Conservation (phyloP, 1,140 invertebrate genomes). For the Conus ventricosus region DNA sequence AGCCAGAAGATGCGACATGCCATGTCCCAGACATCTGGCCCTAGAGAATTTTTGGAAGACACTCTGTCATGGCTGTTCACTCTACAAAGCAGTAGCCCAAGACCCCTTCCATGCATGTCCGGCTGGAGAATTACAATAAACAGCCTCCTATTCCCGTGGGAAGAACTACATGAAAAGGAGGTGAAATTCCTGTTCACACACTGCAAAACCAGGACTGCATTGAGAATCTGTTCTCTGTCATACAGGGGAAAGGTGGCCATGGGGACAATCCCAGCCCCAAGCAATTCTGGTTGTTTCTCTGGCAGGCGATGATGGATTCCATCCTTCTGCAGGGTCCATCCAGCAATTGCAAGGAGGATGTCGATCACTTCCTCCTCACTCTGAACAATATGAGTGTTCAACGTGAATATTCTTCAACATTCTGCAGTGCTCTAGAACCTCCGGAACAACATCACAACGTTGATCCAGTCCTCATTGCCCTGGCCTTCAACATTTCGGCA, state of each 20-base stretch:
- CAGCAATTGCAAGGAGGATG: conserved; percentile 21
- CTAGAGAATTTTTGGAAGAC: background rate
- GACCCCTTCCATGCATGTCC: background rate
- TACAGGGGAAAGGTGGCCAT: conserved; percentile 11
- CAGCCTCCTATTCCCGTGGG: background rate
- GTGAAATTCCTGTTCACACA: conserved; percentile 9
- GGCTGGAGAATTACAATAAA: background rate
- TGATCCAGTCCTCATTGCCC: background rate
- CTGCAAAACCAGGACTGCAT: conserved; percentile 26
- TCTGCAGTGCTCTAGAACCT: too few species aligned
- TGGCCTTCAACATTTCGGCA: background rate
- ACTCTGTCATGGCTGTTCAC: background rate
- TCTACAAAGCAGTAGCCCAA: background rate
- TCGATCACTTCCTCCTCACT: background rate
- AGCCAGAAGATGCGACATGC: conserved; percentile 16
- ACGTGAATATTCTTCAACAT: background rate
- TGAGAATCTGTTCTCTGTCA: conserved; percentile 14
- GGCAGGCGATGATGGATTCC: conserved; percentile 23
- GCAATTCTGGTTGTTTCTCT: background rate
- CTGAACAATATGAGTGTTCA: background rate
- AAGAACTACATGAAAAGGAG: background rate
- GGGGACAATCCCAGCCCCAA: background rate
- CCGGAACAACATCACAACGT: background rate
- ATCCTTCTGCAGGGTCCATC: background rate
- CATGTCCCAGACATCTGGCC: background rate